phyloP scores from a whole-genome alignment of 2,797 vertebrate genomes.

The Borostomias antarcticus region DNA sequence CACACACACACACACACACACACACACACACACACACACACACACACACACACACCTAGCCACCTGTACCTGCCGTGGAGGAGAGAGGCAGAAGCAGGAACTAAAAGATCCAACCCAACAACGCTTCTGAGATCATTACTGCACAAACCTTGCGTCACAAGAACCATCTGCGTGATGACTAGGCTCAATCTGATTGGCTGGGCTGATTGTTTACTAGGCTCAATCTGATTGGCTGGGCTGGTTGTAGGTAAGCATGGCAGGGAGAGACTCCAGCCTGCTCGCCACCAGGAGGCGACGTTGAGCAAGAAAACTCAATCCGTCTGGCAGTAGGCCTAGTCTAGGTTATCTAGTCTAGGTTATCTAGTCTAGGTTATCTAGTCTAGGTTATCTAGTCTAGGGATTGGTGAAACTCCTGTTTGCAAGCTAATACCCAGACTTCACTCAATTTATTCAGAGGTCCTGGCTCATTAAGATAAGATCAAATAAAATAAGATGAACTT shows the following conservation, averaged over 20 bases:
- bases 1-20: background rate
- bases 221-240: conserved; percentile 33
- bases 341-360: too few relatives aligned
- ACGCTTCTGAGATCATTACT: conserved; percentile 14
- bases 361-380: too few relatives aligned
- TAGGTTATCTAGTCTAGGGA: too few relatives aligned
- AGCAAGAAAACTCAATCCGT: conserved; percentile 26
- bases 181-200: conserved; percentile 33
- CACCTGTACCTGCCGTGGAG: background rate
- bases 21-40: conserved; percentile 1
- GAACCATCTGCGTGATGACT: conserved; percentile 58
- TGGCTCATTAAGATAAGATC: too few relatives aligned
- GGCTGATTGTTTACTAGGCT: conserved; percentile 32
- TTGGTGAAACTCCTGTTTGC: too few relatives aligned
- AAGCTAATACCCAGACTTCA: too few relatives aligned
- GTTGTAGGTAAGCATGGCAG: conserved; percentile 36
- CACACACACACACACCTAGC: background rate
- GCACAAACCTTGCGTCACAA: conserved; percentile 25
- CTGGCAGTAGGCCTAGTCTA: conserved; percentile 11
- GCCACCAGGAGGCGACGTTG: too few relatives aligned
- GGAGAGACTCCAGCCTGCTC: conserved; percentile 26
- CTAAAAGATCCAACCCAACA: conserved; percentile 6
- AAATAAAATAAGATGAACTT: too few relatives aligned
- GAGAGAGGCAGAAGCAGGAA: background rate
- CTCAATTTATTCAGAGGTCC: too few relatives aligned